Evolutionary conservation across 2,888 invertebrate species (phyloP).

Genomic region (Leptinotarsa haldemani): DNA sequence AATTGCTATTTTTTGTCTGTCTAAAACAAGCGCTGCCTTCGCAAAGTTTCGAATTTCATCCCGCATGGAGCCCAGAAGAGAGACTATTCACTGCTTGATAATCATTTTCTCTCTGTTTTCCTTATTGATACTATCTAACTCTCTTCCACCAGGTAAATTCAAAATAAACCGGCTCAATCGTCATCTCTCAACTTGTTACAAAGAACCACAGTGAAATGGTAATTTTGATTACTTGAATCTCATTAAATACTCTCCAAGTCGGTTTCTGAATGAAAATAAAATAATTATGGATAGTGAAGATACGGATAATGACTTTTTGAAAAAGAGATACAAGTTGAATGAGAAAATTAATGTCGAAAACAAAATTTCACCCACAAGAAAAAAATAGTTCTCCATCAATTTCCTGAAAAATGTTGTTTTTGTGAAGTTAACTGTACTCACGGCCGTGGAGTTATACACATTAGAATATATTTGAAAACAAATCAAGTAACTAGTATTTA

Average conservation of each 20-base stretch:
- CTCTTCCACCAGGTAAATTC: slow-evolving; percentile 10
- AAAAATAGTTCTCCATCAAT: too few relatives aligned
- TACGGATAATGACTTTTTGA: neutral
- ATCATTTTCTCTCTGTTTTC: slow-evolving; percentile 47
- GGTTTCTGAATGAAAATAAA: neutral
- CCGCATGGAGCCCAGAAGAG: slow-evolving; percentile 31
- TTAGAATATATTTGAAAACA: too few relatives aligned
- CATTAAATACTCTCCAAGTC: slow-evolving; percentile 16
- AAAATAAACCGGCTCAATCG: neutral
- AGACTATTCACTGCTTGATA: slow-evolving; percentile 37
- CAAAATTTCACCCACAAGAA: too few relatives aligned
- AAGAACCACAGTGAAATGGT: slow-evolving; percentile 11
- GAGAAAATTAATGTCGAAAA: neutral
- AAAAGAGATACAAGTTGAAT: neutral
- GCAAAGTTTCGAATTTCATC: slow-evolving; percentile 57
- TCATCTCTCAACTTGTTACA: neutral
- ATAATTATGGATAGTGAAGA: slow-evolving; percentile 1
- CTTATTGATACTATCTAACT: slow-evolving; percentile 49
- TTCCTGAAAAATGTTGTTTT: too few relatives aligned
- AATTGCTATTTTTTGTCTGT: slow-evolving; percentile 56
- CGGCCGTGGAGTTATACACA: too few relatives aligned
- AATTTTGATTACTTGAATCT: slow-evolving; percentile 7
- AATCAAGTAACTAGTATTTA: too few relatives aligned
- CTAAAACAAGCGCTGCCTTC: slow-evolving; percentile 53
- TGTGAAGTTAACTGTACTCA: too few relatives aligned